Conservation (phyloP, 2,113 vertebrate species). For the Pluvialis apricaria region DNA sequence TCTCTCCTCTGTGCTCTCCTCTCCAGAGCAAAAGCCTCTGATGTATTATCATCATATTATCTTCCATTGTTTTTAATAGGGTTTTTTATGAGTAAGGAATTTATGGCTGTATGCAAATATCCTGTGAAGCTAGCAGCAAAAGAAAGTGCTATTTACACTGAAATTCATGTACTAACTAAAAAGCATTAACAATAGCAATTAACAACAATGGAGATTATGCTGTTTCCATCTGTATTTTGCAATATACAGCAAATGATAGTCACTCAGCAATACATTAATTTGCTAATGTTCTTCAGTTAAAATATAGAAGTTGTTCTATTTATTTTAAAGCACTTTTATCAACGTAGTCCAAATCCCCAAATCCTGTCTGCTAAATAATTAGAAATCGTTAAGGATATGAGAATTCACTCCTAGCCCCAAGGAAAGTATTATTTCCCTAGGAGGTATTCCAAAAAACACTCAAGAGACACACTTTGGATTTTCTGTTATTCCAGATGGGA, state of each 20-base stretch:
- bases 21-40: neutral
- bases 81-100: constrained; percentile 26
- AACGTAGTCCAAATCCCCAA: neutral
- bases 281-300: neutral
- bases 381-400: neutral
- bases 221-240: constrained; percentile 33
- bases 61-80: constrained; percentile 12
- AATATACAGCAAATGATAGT: constrained; percentile 1
- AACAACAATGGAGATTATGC: neutral
- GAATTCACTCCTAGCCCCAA: neutral
- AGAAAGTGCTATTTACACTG: constrained; percentile 33
- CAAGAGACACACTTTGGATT: neutral
- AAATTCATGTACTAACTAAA: constrained; percentile 41
- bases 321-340: neutral
- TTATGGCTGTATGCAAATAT: constrained; percentile 15
- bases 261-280: constrained; percentile 16
- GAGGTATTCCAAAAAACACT: neutral
- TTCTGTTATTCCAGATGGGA: neutral
- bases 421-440: neutral
- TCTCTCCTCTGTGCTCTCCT: neutral
- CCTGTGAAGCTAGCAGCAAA: constrained; percentile 23
- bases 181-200: constrained; percentile 48
- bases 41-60: constrained; percentile 5
- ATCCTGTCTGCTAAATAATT: neutral
- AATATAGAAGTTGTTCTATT: neutral